Conservation (phyloP, 2,797 vertebrate genomes). For the Notolepis coatsorum region DNA sequence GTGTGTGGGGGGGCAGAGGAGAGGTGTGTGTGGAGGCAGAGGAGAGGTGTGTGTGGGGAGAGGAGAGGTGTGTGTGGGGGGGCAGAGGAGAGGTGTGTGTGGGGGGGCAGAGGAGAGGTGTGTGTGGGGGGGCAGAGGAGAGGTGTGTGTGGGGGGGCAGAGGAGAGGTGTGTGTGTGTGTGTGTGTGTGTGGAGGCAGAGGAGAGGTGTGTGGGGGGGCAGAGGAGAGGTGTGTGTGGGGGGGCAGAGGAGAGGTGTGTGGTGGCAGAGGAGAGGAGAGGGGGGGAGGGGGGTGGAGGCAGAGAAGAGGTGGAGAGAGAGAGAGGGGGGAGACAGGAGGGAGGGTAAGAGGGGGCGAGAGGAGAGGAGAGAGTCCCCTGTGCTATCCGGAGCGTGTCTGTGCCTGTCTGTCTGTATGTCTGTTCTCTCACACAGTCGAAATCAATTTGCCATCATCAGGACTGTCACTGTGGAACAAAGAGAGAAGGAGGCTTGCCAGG, state of each 20-base stretch:
- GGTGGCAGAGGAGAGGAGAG: constrained; percentile 18
- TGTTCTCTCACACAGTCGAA: constrained; percentile 99
- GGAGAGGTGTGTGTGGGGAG: constrained; percentile 41
- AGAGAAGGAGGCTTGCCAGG: constrained; percentile 93
- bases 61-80: constrained; percentile 50
- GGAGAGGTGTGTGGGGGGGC: constrained; percentile 45
- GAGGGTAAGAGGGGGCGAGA: constrained; percentile 54
- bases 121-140: constrained; percentile 33
- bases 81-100: constrained; percentile 65
- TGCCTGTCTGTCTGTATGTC: constrained; percentile 89
- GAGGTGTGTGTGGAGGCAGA: background rate
- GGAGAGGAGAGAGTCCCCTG: constrained; percentile 75
- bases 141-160: constrained; percentile 64
- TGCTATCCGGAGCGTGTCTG: constrained; percentile 89
- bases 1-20: constrained; percentile 48
- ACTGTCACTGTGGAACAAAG: constrained; percentile 96
- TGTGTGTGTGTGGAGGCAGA: constrained; percentile 81
- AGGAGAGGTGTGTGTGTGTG: too few relatives aligned
- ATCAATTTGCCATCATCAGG: constrained; percentile 99
- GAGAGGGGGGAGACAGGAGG: constrained; percentile 9
- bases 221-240: constrained; percentile 52
- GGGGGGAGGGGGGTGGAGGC: constrained; percentile 28
- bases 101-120: constrained; percentile 77
- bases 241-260: constrained; percentile 71
- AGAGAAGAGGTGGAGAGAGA: constrained; percentile 8